Evolutionary conservation across 1,140 invertebrate genomes (phyloP).

Genomic region (Drosophila seguyi): DNA sequence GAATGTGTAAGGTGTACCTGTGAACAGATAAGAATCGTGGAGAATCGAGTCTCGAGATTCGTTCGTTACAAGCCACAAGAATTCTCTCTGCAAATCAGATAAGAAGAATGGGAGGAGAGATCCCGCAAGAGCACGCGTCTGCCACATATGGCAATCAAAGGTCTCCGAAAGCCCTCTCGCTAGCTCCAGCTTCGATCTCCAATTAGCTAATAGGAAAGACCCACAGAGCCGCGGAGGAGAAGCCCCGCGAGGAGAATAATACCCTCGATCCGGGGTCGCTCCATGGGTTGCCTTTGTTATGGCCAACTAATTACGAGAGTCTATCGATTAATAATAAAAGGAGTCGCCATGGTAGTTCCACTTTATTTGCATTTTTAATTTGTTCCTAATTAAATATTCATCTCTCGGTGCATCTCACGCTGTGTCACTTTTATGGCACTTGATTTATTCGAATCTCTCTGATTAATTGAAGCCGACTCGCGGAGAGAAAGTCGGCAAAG

Average conservation of each 20-base stretch:
- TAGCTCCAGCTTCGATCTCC: slow-evolving; percentile 37
- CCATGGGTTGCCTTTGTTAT: slow-evolving; percentile 57
- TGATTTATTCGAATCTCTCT: slow-evolving; percentile 79
- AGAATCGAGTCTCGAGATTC: neutral
- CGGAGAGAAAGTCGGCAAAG: slow-evolving; percentile 62
- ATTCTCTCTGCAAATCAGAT: slow-evolving; percentile 20
- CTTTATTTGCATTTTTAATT: slow-evolving; percentile 84
- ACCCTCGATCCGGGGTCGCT: slow-evolving; percentile 4
- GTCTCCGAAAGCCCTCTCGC: too few relatives aligned
- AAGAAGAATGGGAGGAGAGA: slow-evolving; percentile 2
- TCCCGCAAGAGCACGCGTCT: slow-evolving; percentile 50
- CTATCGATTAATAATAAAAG: slow-evolving; percentile 80
- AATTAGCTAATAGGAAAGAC: slow-evolving; percentile 70
- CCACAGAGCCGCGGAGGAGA: slow-evolving; percentile 3
- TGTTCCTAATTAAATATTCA: slow-evolving; percentile 83
- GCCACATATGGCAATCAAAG: slow-evolving; percentile 53
- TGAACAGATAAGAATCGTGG: slow-evolving; percentile 23
- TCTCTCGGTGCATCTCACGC: slow-evolving; percentile 75
- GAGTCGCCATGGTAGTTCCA: slow-evolving; percentile 71
- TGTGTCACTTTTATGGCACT: slow-evolving; percentile 80
- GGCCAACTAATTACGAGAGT: slow-evolving; percentile 74
- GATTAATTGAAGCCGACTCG: slow-evolving; percentile 81
- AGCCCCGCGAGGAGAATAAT: slow-evolving; percentile 35
- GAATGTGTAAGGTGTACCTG: slow-evolving; percentile 15
- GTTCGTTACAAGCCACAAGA: slow-evolving; percentile 12